Evolutionary conservation across 2,888 invertebrate species (phyloP), one percentile per base, ranked within the genome.

Genomic region (Agriopis leucophaearia): DNA sequence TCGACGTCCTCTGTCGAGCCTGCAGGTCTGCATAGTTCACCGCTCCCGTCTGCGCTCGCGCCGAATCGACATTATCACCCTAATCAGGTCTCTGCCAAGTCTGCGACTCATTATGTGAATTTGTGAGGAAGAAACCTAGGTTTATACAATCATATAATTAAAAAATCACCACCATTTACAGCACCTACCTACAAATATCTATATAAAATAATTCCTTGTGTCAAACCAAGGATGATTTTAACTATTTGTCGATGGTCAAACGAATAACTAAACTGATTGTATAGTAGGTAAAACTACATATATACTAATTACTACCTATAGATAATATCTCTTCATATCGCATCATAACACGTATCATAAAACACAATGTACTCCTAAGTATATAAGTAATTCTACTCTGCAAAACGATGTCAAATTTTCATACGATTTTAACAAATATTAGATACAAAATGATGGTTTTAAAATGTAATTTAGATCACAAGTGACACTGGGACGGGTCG

Each of bases 21-120:
- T 72, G 75, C 51, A 50, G 56, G 66, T 50, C 73, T 77, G 76
- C 75, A 77, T 79, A 75, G 70, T 72, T 74, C 72, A 74, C 73
- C 61, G 68, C 67, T 73, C 65, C 66, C 62, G 63, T 57, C 56
- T 70, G 69, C 48, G 62, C 58, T 16, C 27, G 52, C 52, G 38
- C 57, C 57, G 66, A 51, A 38, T 55, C 63, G 56, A 62, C 70
- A 63, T 57, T 58, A 67, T 66, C 63, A 60, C 38, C 18, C 58
- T 64, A 63, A 67, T 65, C 62, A 48, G 56, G 57, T 52, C 58
- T 51, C 57, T 42, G 47, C 51, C 51, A 9, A 55, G 45, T 57
- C 36, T 38, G 47, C 59, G 1, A 38, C 38, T 51, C 50, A 51
- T 51, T 51, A 35, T 50, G 50, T 51, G 27, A 13, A n/a, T n/a